Evolutionary conservation across 2,888 invertebrate genomes (phyloP), one percentile per base, ranked within the genome.

Genomic region (Galerucella nymphaeae): DNA sequence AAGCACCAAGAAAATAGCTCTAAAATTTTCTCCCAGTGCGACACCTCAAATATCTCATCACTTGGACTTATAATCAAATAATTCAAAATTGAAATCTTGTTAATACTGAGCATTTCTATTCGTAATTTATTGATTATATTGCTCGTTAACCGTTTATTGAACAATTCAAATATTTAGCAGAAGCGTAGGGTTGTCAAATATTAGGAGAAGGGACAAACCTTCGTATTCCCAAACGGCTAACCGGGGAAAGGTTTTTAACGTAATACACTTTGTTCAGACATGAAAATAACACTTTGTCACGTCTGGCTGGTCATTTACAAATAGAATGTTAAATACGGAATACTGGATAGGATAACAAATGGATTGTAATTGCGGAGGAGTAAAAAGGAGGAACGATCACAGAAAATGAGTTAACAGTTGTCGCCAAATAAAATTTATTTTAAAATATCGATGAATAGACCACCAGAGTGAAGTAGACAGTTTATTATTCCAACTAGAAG

Each of bases 201-300:
- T 50, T 16, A 16, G 58, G 30, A 58, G 23, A 58, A n/a, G 30
- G 18, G 18, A 11, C 58, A n/a, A 4, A 58, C 58, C 58, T 58
- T 30, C 30, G 58, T 58, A 58, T 14, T 30, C 61, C 61, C 61
- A 61, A 41, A 61, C 1, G 38, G 11, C 16, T 61, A 41, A 61
- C 61, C 41, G 16, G 2, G 38, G 18, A 61, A 61, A n/a, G 61
- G 16, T 45, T 61, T 61, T 61, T 41, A 61, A 41, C 61, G 41
- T 38, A 41, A 61, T 61, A 41, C 61, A 61, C 38, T 61, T 41
- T 42, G 16, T 18, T 41, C n/a, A 16, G 42, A 61, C 41, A 61
- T 61, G 61, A 9, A 61, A 61, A 61, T 41, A 61, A 61, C 41
- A 61, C 38, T 59, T 59, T 41, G 41, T 61, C 41, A 61, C 61